These are phyloP conservation scores for Pollimyrus isidori DNA, from an alignment of 2,113 vertebrate genomes.

Conservation along the genomic window DNA sequence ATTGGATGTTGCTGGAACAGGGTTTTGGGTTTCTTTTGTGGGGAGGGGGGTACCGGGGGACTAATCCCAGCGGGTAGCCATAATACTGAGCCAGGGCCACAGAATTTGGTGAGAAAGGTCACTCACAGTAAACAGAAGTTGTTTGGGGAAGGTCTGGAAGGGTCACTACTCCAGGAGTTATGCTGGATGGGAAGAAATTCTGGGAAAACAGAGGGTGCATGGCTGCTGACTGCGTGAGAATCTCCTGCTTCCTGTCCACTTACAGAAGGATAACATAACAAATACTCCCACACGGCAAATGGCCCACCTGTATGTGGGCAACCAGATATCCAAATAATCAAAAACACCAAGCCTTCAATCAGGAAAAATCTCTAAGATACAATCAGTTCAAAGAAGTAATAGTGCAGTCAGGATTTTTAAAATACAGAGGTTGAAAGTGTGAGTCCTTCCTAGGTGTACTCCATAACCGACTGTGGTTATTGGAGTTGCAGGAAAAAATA, in stretches of 20 bases:
- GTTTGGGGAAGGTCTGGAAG: conserved; percentile 59
- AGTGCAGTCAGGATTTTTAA: not conserved
- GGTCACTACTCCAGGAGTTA: conserved; percentile 54
- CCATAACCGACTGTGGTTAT: too few relatives aligned
- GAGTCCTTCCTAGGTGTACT: too few relatives aligned
- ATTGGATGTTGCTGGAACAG: conserved; percentile 28
- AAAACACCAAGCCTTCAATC: not conserved
- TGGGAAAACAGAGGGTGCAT: conserved; percentile 20
- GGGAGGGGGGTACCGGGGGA: not conserved
- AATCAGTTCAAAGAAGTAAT: not conserved
- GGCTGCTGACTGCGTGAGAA: conserved; percentile 47
- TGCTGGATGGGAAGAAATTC: conserved; percentile 46
- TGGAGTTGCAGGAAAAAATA: too few relatives aligned
- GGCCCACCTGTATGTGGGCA: conserved; percentile 19
- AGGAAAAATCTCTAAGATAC: not conserved
- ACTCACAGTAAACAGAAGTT: conserved; percentile 60
- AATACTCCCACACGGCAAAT: conserved; percentile 43
- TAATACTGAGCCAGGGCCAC: conserved; percentile 53
- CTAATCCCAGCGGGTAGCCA: conserved; percentile 51
- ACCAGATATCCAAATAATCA: not conserved
- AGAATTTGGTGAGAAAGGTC: conserved; percentile 64
- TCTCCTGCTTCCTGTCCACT: conserved; percentile 54
- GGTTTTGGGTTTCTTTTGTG: conserved; percentile 10
- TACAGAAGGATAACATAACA: conserved; percentile 38
- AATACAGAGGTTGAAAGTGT: too few relatives aligned